Evolutionary conservation across 2,888 invertebrate genomes (phyloP), one percentile per base, ranked within the genome.

Genomic region (Agonopterix arenella): DNA sequence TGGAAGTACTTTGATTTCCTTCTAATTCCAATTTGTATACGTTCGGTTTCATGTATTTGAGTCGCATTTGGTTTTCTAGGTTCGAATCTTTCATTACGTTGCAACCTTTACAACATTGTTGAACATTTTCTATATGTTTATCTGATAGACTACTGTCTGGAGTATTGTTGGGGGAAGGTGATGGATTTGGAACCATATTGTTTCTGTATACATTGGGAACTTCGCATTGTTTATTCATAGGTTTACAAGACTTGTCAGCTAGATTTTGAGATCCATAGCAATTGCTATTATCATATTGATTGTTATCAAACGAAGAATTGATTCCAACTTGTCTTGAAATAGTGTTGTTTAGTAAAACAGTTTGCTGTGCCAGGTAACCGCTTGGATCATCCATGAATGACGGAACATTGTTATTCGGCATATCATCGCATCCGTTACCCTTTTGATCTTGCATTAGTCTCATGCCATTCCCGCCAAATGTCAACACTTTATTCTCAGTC

Each of bases 351-450:
- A 97, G 80, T 59, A 97, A 79, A 36, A 95, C 95, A 0, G 97
- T 97, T 77, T 97, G 97, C 65, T 97, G 97, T 4, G 96, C 96
- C 60, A 97, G 85, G 80, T 96, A 97, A 2, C 96, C 97, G 66
- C 94, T 95, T 0, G 97, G 97, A 79, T 97, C 97, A 60, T 97
- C 97, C 90, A 97, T 93, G 73, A 97, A 97, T 37, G 96, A 96
- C 1, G 96, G 96, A 57, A 92, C 83, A 55, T 90, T 90, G 56
- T 91, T 91, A 60, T 75, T 79, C 36, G 90, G 76, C 52, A 79
- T 70, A 53, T 90, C 80, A 54, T 90, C 89, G 55, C 84, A 83
- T 7, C 80, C 75, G 62, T 88, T 85, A 48, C 66, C 72, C 75
- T 90, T 89, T 8, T 67, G 47, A 46, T 88, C 85, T 52, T 81